Evolutionary conservation across 2,888 invertebrate genomes (phyloP).

Genomic region (Crocallis elinguaria): DNA sequence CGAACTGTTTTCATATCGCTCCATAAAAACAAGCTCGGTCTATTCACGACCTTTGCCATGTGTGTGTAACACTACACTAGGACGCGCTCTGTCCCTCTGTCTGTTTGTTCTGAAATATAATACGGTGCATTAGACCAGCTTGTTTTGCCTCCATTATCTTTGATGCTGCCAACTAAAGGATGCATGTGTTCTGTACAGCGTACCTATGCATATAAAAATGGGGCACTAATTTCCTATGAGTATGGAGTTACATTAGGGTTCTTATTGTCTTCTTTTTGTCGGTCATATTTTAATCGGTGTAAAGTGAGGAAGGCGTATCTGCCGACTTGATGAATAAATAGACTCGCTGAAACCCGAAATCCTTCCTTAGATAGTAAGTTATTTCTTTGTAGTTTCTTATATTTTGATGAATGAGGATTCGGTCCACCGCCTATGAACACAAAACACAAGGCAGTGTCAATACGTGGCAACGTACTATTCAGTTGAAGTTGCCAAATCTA

Average conservation of each 20-base stretch:
- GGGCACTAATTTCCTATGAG: constrained; percentile 38
- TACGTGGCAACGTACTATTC: too few species aligned
- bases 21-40: constrained; percentile 67
- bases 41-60: constrained; percentile 77
- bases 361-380: too few species aligned
- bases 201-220: constrained; percentile 36
- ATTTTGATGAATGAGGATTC: too few species aligned
- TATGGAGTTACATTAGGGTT: constrained; percentile 31
- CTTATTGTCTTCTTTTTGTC: background rate
- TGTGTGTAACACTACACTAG: constrained; percentile 75
- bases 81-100: constrained; percentile 47
- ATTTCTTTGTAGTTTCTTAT: too few species aligned
- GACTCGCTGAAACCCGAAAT: too few species aligned
- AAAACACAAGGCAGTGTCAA: too few species aligned
- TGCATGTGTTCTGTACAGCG: constrained; percentile 57
- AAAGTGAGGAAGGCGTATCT: too few species aligned
- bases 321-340: too few species aligned
- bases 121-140: constrained; percentile 78
- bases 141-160: constrained; percentile 83
- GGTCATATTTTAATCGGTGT: background rate
- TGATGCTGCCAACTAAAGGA: constrained; percentile 75
- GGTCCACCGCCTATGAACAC: too few species aligned
- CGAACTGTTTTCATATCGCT: constrained; percentile 51
- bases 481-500: too few species aligned
- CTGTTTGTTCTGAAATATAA: constrained; percentile 77